A percentile compares a stretch with the other conserved stretches of the same genome.
Evolutionary conservation across 2,888 invertebrate species (phyloP).

Genomic region (Netelia melanura): DNA sequence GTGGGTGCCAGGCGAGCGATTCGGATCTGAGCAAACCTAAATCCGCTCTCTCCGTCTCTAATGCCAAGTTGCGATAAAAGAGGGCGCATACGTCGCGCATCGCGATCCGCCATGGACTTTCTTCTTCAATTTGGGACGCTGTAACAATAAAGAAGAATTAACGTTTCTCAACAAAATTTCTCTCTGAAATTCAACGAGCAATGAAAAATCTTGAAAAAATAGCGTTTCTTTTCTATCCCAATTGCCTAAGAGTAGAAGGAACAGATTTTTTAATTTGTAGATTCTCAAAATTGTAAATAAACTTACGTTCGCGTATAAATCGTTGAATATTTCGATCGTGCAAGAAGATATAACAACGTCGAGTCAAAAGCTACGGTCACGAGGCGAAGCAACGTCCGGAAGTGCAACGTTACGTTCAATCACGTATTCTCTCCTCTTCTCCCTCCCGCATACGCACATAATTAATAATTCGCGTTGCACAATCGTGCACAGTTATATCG

Average conservation of each 20-base stretch:
- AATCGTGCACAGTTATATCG: constrained; percentile 60
- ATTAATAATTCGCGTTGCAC: constrained; percentile 61
- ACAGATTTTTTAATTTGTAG: too few relatives aligned
- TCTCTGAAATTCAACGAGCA: too few relatives aligned
- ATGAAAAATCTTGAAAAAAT: too few relatives aligned
- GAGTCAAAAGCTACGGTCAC: constrained; percentile 1
- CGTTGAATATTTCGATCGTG: neutral
- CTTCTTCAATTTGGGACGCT: constrained; percentile 14
- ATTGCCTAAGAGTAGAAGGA: too few relatives aligned
- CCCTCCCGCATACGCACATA: constrained; percentile 33
- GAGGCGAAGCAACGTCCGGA: constrained; percentile 51
- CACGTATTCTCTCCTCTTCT: constrained; percentile 34
- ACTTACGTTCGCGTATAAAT: neutral
- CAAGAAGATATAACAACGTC: neutral
- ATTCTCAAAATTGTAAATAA: too few relatives aligned
- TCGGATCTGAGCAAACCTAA: constrained; percentile 18
- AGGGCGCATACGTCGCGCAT: constrained; percentile 23
- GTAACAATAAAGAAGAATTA: too few relatives aligned
- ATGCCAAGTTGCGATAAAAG: constrained; percentile 28
- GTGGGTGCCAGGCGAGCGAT: constrained; percentile 2
- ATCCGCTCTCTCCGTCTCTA: constrained; percentile 5
- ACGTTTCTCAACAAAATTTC: too few relatives aligned
- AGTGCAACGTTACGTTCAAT: constrained; percentile 52
- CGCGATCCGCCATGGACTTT: constrained; percentile 35
- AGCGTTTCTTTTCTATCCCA: too few relatives aligned